phyloP scores from a whole-genome alignment of 2,113 vertebrate genomes.

The Lipophrys pholis region DNA sequence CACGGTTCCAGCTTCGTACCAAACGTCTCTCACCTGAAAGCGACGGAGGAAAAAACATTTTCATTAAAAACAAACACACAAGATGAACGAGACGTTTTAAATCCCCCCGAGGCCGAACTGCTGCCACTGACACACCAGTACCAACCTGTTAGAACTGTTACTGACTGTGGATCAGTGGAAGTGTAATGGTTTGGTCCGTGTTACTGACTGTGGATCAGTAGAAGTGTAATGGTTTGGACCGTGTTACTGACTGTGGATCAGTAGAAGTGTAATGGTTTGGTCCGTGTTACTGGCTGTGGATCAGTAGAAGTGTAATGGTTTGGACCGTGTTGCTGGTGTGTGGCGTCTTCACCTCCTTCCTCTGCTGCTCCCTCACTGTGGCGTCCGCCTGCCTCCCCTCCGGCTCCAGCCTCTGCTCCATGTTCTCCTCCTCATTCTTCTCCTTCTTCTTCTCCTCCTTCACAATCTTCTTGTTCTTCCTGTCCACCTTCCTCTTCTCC shows the following conservation, averaged over 20 bases:
- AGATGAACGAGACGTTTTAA: too few species aligned
- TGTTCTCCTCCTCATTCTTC: constrained; percentile 8
- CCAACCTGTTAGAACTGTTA: too few species aligned
- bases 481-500: constrained; percentile 6
- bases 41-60: background rate
- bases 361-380: constrained; percentile 19
- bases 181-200: too few species aligned
- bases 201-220: too few species aligned
- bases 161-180: too few species aligned
- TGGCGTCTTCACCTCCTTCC: constrained; percentile 49
- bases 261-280: too few species aligned
- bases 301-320: background rate
- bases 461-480: background rate
- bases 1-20: constrained; percentile 92
- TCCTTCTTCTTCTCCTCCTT: constrained; percentile 17
- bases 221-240: too few species aligned
- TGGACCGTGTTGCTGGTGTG: background rate
- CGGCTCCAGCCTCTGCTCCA: constrained; percentile 60
- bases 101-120: too few species aligned
- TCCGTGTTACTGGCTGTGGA: too few species aligned
- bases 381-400: constrained; percentile 64
- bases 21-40: constrained; percentile 81
- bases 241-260: too few species aligned
- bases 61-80: too few species aligned
- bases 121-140: too few species aligned